Base-by-base conservation (phyloP, 2,113 vertebrate genomes). In the Ondatra zibethicus region DNA sequence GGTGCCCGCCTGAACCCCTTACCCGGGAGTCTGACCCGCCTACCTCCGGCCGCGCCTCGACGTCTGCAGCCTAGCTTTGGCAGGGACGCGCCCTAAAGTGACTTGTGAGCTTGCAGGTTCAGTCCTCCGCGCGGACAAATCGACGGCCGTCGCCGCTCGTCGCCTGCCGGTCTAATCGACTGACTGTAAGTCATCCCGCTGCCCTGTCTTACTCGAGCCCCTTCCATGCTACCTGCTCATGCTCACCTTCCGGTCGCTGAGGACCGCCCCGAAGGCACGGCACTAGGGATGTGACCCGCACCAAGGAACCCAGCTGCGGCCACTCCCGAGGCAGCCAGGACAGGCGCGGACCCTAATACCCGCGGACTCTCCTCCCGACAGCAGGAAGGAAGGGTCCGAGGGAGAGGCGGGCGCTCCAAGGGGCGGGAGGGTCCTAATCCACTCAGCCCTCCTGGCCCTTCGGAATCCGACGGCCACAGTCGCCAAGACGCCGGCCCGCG, bases 271-370 rank as follows among this genome's bases (percentile, higher is more conserved):
- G 58, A 23, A 33, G 87, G 88, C 63, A 23, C 63, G 0, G 4
- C 68, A 63, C 68, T 39, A 11, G 13, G 25, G 86, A 29, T 19
- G 85, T 70, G 77, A 9, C 25, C 14, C 29, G 23, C 52, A 42
- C 96, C 91, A 0, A 50, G 6, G n/a, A 47, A 14, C 27, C 63
- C n/a, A 0, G 82, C 76, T 2, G 80, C 2, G 70, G 55, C 77
- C 68, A 6, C 21, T n/a, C 13, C 52, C 1, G 36, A 7, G 21
- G n/a, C 85, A 45, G 52, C 70, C 42, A 25, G 65, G 84, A 36
- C 87, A 9, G 75, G 52, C 55, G 86, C 82, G 66, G 90, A 95
- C 92, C 88, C 17, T 39, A 47, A 87, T 47, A 39, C 82, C 94
- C 25, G 33, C 2, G n/a, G 70, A 85, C 94, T 81, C 76, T 82